Evolutionary conservation across 2,113 vertebrate species (phyloP).

Genomic region (Kobus ellipsiprymnus): DNA sequence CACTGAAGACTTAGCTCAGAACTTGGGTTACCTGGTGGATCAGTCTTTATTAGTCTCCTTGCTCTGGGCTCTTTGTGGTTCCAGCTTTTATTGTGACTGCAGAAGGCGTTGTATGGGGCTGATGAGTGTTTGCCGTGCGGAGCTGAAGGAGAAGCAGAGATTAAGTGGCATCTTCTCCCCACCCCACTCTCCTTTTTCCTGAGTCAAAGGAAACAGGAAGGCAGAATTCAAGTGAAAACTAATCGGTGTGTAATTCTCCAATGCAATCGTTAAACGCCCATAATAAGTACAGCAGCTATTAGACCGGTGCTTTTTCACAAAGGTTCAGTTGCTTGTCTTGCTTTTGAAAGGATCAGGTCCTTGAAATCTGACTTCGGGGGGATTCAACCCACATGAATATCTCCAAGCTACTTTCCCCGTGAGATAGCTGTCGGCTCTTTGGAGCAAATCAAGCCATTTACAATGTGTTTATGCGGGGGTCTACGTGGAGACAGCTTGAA

Average conservation of each 20-base stretch:
- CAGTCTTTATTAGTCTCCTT: background rate
- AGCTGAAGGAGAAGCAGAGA: background rate
- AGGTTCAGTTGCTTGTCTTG: background rate
- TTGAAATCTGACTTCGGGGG: background rate
- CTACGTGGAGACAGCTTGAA: background rate
- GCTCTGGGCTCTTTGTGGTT: background rate
- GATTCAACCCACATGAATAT: background rate
- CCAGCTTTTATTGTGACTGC: background rate
- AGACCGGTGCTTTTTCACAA: background rate
- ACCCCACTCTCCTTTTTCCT: accelerated
- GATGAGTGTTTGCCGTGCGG: background rate
- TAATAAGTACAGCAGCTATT: accelerated
- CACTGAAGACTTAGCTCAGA: background rate
- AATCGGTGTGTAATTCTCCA: accelerated
- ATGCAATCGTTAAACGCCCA: background rate
- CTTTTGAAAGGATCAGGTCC: background rate
- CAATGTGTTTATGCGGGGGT: background rate
- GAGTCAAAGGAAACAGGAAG: background rate
- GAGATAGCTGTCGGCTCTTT: background rate
- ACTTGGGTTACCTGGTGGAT: background rate
- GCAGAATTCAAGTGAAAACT: background rate
- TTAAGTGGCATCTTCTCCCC: background rate
- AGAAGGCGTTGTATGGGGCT: background rate
- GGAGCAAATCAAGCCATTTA: background rate
- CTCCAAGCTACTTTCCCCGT: background rate